These are phyloP conservation scores for Micromys minutus DNA, from an alignment of 2,113 vertebrate genomes.

Conservation along the genomic window DNA sequence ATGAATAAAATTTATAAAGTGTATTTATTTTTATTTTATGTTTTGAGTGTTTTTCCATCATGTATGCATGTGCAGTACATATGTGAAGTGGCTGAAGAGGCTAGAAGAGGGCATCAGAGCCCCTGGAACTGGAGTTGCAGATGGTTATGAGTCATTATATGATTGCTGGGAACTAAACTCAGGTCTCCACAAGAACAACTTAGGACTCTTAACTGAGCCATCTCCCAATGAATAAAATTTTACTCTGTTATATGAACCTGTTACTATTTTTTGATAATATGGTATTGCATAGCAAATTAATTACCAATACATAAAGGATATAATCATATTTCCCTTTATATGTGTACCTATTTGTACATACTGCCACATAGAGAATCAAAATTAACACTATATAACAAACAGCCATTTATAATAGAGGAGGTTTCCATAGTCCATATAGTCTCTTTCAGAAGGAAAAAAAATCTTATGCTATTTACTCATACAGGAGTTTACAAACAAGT, in stretches of 20 bases:
- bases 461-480: constrained; percentile 15
- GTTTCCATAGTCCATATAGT: neutral
- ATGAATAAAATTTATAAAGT: neutral
- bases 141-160: neutral
- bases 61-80: neutral
- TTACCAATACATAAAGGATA: neutral
- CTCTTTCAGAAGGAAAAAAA: neutral
- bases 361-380: neutral
- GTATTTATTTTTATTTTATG: neutral
- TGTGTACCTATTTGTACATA: neutral
- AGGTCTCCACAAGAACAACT: neutral
- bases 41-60: neutral
- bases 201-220: neutral
- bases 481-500: constrained; percentile 52
- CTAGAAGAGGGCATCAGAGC: neutral
- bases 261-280: constrained; percentile 9
- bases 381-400: neutral
- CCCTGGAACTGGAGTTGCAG: neutral
- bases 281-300: neutral
- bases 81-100: neutral
- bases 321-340: neutral
- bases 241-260: neutral
- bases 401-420: neutral
- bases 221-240: neutral
- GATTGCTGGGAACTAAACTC: neutral